phyloP scores from a whole-genome alignment of 2,888 invertebrate genomes.

The Exocentrus adspersus region DNA sequence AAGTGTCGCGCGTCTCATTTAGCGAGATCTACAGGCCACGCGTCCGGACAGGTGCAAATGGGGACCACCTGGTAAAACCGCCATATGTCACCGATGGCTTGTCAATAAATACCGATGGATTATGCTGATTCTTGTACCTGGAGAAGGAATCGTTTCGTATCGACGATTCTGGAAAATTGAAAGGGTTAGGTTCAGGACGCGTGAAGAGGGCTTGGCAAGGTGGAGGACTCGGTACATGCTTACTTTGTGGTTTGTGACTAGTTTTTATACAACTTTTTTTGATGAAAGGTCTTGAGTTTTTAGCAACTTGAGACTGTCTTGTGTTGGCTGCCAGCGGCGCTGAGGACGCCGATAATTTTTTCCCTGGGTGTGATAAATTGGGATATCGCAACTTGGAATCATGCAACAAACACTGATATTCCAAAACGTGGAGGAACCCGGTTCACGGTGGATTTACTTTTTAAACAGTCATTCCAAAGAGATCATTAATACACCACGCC shows the following conservation, averaged over 20 bases:
- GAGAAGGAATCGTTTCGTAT: not conserved
- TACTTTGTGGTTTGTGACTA: no score
- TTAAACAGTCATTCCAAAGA: conserved; percentile 25
- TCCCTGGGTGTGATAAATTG: not conserved
- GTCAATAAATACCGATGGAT: conserved; percentile 41
- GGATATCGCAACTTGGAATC: not conserved
- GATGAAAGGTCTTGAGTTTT: no score
- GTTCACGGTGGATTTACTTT: conserved; percentile 23
- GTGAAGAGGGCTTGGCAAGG: no score
- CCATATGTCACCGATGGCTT: conserved; percentile 43
- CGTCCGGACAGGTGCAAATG: conserved; percentile 44
- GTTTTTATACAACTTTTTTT: no score
- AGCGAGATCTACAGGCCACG: conserved; percentile 43
- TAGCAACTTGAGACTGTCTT: no score
- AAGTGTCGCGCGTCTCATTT: conserved; percentile 33
- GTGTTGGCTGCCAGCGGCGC: no score
- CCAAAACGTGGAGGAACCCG: conserved; percentile 8
- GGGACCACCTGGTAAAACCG: conserved; percentile 46
- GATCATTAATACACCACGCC: conserved; percentile 2
- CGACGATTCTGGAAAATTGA: not conserved
- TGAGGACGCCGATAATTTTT: no score
- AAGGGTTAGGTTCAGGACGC: no score
- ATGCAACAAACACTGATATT: conserved; percentile 13
- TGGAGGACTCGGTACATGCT: no score
- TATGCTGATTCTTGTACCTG: conserved; percentile 1